Evolutionary conservation across 2,797 vertebrate species (phyloP), one percentile per base, ranked within the genome.

Genomic region (Sebastes kiyomatsui): DNA sequence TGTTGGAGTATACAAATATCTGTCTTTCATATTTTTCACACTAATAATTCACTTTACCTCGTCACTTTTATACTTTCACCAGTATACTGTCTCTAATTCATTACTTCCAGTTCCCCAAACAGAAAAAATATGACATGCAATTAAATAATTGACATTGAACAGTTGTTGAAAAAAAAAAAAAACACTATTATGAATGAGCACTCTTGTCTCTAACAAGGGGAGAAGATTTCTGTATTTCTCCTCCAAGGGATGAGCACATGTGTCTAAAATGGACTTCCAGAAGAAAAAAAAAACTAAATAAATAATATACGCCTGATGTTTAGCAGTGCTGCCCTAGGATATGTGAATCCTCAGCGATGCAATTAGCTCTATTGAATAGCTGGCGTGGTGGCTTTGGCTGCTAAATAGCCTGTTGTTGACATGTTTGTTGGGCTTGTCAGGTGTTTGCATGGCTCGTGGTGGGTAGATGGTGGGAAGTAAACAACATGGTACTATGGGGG

Each of bases 341-440:
- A 75, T 72, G 64, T 73, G 70, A 71, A 68, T 87, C 73, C 72
- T 79, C 72, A 75, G 75, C 49, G 65, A 78, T 83, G 83, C 82
- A 90, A 86, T 90, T 92, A 92, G 79, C 77, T 77, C 65, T 70
- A 83, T 85, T 88, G 77, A 89, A 79, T 75, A 81, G 60, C 75
- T 77, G 78, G 78, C 42, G 13, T 79, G 33, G 74, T 80, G 87
- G 80, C 73, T 83, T 76, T 82, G 59, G 74, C 77, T 81, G 78
- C 79, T 87, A 81, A 84, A 87, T 84, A n/a, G 60, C 56, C 72
- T 80, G 81, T 85, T 92, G 86, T 86, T 90, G 79, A 88, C 80
- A 61, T 90, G 75, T 88, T 84, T 79, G 56, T 77, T 49, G 27
- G 72, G 79, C 67, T 80, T 74, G 49, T 88, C 84, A 90, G 82